Evolutionary conservation across 1,140 invertebrate genomes (phyloP), one percentile per base, ranked within the genome.

Genomic region (Rhopalosiphum padi): DNA sequence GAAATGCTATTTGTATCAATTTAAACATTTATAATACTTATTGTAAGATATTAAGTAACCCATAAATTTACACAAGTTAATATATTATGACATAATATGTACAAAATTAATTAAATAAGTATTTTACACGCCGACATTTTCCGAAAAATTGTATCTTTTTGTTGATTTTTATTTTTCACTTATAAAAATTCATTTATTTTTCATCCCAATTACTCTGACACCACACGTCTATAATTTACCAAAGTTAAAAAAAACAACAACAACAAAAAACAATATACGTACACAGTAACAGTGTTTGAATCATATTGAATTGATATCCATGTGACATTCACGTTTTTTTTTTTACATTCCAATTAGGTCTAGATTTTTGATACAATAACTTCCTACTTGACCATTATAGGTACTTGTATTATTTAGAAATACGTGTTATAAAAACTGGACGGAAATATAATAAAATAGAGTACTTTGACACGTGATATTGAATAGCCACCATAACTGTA

Each of bases 321-420:
- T 86, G 85, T 86, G 85, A 86, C 85, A 86, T 86, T 86, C 85
- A 86, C 85, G 85, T 86, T 43, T 30, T 86, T 86, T 86, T 82
- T 41, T 85, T 83, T n/a, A 86, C 25, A 86, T 43, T 85, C 37
- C 25, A 86, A 46, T 86, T 86, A 86, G 85, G 85, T 86, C 25
- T 86, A 86, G 85, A 30, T 86, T 86, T 86, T 86, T 6, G 43
- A 46, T 86, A 86, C 23, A 86, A 86, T 86, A n/a, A 46, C 41
- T 46, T 86, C 43, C 41, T 46, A 46, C 43, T 46, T 86, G 23
- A 30, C 23, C n/a, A 77, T n/a, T n/a, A 68, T 77, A 35, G 60
- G 15, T n/a, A 77, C 4, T 46, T n/a, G 41, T 86, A 18, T 86
- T 86, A 30, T 86, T 86, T 1, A 46, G 15, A 11, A 30, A 46